Conservation (phyloP, 1,140 invertebrate species). For the Brachionus manjavacas region DNA sequence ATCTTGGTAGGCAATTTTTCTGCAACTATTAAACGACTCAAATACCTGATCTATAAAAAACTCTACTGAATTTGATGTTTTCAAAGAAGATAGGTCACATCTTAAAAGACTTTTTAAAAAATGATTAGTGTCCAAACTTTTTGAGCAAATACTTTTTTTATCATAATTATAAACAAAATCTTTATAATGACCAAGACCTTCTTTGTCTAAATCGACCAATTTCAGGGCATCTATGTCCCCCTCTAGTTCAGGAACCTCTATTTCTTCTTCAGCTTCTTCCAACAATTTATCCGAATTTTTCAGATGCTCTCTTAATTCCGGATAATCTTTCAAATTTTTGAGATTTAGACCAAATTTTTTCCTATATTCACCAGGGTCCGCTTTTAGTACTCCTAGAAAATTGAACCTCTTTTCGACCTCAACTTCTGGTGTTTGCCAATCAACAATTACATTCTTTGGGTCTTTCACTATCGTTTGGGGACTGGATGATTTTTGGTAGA, state of each 20-base stretch:
- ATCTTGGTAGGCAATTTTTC: background rate
- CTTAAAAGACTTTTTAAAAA: slow-evolving; percentile 10
- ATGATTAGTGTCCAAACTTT: background rate
- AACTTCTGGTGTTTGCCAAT: slow-evolving; percentile 37
- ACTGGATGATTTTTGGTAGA: background rate
- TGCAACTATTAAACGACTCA: background rate
- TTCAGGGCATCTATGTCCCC: background rate
- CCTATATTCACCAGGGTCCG: slow-evolving; percentile 13
- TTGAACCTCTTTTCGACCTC: background rate
- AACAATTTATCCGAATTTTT: background rate
- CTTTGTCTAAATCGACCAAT: background rate
- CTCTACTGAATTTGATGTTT: background rate
- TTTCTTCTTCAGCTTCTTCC: background rate
- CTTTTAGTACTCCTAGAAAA: slow-evolving; percentile 27
- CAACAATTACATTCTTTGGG: slow-evolving; percentile 35
- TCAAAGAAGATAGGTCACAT: slow-evolving; percentile 6
- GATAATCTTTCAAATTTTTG: background rate
- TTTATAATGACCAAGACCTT: slow-evolving; percentile 14
- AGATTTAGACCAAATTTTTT: background rate
- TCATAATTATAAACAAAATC: background rate
- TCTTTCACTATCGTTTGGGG: background rate
- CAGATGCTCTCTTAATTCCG: background rate
- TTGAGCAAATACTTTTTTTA: background rate
- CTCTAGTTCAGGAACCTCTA: background rate
- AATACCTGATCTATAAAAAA: slow-evolving; percentile 1